Evolutionary conservation across 2,113 vertebrate genomes (phyloP).

Genomic region (Microtus pennsylvanicus): DNA sequence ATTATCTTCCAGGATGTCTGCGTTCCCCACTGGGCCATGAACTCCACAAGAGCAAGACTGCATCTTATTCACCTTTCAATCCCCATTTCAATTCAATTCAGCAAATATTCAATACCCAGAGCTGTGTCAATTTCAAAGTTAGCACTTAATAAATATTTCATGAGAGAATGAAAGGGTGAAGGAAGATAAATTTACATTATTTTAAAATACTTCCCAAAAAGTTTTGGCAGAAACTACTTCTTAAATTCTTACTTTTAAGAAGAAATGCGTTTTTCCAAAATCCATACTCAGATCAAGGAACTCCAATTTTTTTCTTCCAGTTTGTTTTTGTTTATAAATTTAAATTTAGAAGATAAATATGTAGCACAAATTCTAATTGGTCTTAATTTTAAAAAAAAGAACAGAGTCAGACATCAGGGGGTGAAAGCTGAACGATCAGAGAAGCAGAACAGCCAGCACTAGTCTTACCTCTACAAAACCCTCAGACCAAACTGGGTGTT

Average conservation of each 20-base stretch:
- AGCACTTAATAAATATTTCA: constrained; percentile 73
- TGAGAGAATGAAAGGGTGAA: constrained; percentile 64
- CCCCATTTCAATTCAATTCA: constrained; percentile 55
- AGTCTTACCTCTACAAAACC: no score
- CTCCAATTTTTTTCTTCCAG: constrained; percentile 15
- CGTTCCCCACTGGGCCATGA: constrained; percentile 34
- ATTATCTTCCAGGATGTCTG: neutral
- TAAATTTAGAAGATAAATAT: constrained; percentile 32
- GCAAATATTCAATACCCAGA: constrained; percentile 61
- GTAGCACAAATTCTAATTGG: no score
- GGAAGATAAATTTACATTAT: constrained; percentile 67
- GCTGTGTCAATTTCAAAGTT: constrained; percentile 69
- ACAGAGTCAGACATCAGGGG: no score
- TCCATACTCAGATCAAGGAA: constrained; percentile 8
- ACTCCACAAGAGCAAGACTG: constrained; percentile 29
- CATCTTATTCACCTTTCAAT: constrained; percentile 52
- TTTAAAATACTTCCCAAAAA: constrained; percentile 60
- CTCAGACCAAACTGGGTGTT: no score
- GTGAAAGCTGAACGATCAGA: no score
- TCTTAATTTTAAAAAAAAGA: no score
- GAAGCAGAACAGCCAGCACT: no score
- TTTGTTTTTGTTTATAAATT: constrained; percentile 38
- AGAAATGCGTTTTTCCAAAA: constrained; percentile 54
- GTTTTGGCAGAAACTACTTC: constrained; percentile 55
- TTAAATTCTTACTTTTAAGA: constrained; percentile 14